Base-by-base conservation (phyloP, 2,797 vertebrate species). In the Myotis planiceps region DNA sequence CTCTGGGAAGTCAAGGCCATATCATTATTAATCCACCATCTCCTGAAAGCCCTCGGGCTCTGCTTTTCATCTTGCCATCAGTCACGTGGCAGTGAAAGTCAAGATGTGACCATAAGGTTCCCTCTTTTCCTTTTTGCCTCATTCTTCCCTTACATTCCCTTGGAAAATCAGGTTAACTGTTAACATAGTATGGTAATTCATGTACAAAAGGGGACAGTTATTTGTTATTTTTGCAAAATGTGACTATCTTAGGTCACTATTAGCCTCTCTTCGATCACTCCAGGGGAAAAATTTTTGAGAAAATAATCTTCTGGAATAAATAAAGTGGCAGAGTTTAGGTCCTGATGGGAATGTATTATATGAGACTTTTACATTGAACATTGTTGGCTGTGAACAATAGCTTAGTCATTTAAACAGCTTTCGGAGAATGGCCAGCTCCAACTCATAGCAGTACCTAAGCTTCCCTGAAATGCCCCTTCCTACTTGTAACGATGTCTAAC, bases 1-100 rank as follows among this genome's bases (percentile, higher is more conserved):
- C 96, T 98, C 96, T 96, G 42, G 97, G 97, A 97, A 98, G 98
- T 98, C 97, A 98, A 98, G 98, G 97, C 97, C 92, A 27, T 96
- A 96, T 97, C 96, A 80, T 97, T 97, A 98, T 98, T 98, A 98
- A 98, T 98, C 97, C 97, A 32, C 94, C 76, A 9, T 96, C 2
- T 81, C 97, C 97, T 97, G 87, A 96, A 96, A 95, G 94, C 97
- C 97, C 68, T 39, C 25, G 96, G 97, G 94, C 96, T 97, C 97
- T 98, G 94, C 94, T 98, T 98, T 98, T 98, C 95, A 97, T 98
- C 97, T 97, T 78, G 65, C 92, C 92, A 94, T 97, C 95, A 90
- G 96, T 98, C 98, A 98, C 49, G 13, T 93, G 69, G 76, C 92
- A 14, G 93, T 49, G 29, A 86, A 96, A 90, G 79, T 79, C 39